Percentiles rank a stretch among this genome's conserved stretches.
These are phyloP conservation scores for Cacoxenus indagator DNA, from an alignment of 2,888 invertebrate genomes.

Conservation along the genomic window DNA sequence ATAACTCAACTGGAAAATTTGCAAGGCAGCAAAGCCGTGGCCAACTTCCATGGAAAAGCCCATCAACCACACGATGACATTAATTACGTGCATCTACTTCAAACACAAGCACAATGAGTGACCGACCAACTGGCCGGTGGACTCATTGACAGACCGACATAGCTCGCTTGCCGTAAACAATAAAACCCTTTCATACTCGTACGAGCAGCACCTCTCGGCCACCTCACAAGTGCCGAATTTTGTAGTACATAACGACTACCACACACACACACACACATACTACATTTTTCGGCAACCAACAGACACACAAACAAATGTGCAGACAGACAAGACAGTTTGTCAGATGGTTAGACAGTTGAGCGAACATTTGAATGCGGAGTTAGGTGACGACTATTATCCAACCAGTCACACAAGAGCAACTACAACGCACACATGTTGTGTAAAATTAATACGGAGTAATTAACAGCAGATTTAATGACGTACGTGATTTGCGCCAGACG, in stretches of 20 bases:
- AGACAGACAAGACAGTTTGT: too few relatives aligned
- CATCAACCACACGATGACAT: conserved; percentile 59
- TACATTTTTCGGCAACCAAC: too few relatives aligned
- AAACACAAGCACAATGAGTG: neutral
- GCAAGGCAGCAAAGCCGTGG: conserved; percentile 34
- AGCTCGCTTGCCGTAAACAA: conserved; percentile 15
- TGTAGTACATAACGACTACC: too few relatives aligned
- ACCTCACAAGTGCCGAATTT: too few relatives aligned
- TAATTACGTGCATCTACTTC: conserved; percentile 47
- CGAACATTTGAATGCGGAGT: too few relatives aligned
- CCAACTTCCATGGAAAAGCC: neutral
- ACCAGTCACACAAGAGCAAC: conserved; percentile 3
- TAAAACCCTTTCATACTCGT: conserved; percentile 23
- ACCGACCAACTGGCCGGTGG: conserved; percentile 16
- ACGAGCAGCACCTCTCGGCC: too few relatives aligned
- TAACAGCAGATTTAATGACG: conserved; percentile 63
- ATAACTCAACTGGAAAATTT: neutral
- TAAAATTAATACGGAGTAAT: conserved; percentile 70
- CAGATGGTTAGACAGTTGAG: too few relatives aligned
- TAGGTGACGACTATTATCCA: conserved; percentile 19
- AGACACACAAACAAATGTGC: too few relatives aligned
- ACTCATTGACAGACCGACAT: neutral
- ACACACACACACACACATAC: too few relatives aligned
- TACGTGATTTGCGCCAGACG: conserved; percentile 56
- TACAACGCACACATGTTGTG: conserved; percentile 35